Evolutionary conservation across 2,797 vertebrate species (phyloP), one percentile per base, ranked within the genome.

Genomic region (Delichon dasypus): DNA sequence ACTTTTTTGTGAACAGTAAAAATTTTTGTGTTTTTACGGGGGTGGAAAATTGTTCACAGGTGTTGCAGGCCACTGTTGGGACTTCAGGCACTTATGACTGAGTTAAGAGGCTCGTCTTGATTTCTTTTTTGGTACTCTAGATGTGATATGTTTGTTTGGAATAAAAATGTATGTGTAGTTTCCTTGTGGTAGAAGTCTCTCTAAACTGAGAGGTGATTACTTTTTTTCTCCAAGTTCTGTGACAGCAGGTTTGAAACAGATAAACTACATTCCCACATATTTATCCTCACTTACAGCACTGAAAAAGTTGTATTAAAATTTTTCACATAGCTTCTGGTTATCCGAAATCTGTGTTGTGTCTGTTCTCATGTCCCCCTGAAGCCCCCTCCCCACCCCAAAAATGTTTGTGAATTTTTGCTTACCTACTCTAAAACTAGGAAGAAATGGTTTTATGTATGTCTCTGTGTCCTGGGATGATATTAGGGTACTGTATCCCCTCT

Each of bases 51-150:
- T 6, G 6, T 34, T 90, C 21, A 17, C 26, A 51, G 53, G 16
- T 40, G 12, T 66, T 73, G 10, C 5, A 40, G 45, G 12, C 25
- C 0, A 0, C 38, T 47, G 4, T 34, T 42, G 16, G 32, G 60
- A 57, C 13, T 66, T 45, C 44, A 26, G 32, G 16, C 8, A 30
- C 5, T 38, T 60, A 21, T 7, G 5, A 30, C 12, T 57, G 23
- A 68, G 26, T 27, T 73, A 58, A 64, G n/a, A 73, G 9, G 8
- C 8, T 74, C 70, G 25, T 66, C n/a, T 88, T 53, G 12, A 15
- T 8, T 7, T 81, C 29, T 54, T 3, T 38, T 75, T 51, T 55
- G 11, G n/a, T 70, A 29, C 5, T 48, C 12, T 21, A 45, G 25
- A 7, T 50, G 23, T 11, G 12, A 85, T 21, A 85, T 21, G 1